phyloP scores from a whole-genome alignment of 2,888 invertebrate species.

The Dolomedes plantarius region DNA sequence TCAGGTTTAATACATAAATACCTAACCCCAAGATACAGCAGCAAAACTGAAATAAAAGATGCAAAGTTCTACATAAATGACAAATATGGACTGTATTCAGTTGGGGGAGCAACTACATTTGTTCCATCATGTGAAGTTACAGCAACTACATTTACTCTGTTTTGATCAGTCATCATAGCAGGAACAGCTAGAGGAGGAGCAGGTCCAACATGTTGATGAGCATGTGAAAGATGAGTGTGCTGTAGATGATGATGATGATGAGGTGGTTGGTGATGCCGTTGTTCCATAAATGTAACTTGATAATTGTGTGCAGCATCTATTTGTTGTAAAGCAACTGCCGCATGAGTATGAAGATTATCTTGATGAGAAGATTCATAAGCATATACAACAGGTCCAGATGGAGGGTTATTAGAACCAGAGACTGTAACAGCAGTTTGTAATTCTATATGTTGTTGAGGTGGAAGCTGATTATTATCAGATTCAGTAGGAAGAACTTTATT shows the following conservation, averaged over 20 bases:
- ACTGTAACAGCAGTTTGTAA: constrained; percentile 2
- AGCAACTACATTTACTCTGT: constrained; percentile 35
- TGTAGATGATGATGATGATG: constrained; percentile 28
- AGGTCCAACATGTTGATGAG: constrained; percentile 37
- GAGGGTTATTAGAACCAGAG: neutral
- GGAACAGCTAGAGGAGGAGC: constrained; percentile 32
- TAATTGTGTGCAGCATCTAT: constrained; percentile 31
- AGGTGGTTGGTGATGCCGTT: constrained; percentile 31
- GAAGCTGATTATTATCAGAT: constrained; percentile 16
- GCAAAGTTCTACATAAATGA: constrained; percentile 29
- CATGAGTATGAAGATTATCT: constrained; percentile 27
- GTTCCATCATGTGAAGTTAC: constrained; percentile 31
- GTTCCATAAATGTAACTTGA: constrained; percentile 45
- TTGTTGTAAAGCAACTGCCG: constrained; percentile 26
- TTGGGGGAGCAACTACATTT: constrained; percentile 27
- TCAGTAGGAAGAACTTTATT: neutral
- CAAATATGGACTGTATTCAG: constrained; percentile 27
- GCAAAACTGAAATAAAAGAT: too few relatives aligned
- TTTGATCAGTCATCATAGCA: constrained; percentile 57
- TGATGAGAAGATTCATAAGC: constrained; percentile 38
- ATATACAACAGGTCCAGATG: constrained; percentile 30
- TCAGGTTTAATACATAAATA: too few relatives aligned
- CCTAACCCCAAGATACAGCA: too few relatives aligned
- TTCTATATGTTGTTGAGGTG: constrained; percentile 13
- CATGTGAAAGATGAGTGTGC: constrained; percentile 24